Evolutionary conservation across 2,797 vertebrate genomes (phyloP).

Genomic region (Gallinago solitaria): DNA sequence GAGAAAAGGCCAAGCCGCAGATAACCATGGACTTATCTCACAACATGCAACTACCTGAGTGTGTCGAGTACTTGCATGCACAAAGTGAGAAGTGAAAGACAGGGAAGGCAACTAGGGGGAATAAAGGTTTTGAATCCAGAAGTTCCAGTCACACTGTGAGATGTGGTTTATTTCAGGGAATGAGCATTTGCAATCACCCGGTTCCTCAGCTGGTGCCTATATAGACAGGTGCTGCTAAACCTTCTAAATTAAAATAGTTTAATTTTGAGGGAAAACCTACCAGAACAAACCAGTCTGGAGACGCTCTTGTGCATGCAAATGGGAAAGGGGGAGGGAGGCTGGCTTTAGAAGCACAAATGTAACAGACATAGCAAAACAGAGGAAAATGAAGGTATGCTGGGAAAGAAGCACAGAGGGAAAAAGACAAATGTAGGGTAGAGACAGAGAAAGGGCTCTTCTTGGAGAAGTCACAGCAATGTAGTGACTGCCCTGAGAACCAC

Average conservation of each 20-base stretch:
- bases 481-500: background rate
- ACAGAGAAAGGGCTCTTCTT: background rate
- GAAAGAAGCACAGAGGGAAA: background rate
- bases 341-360: background rate
- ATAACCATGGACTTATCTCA: background rate
- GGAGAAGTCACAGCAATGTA: background rate
- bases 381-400: background rate
- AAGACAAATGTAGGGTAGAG: background rate
- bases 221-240: background rate
- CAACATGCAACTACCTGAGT: background rate
- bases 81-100: background rate
- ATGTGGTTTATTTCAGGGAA: background rate
- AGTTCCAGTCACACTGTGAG: background rate
- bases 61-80: rapidly evolving
- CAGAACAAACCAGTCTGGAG: background rate
- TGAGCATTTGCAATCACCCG: background rate
- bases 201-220: background rate
- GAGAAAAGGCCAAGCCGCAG: background rate
- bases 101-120: background rate
- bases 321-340: background rate
- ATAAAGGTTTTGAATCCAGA: background rate
- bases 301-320: background rate
- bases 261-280: background rate
- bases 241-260: background rate
- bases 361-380: background rate